Evolutionary conservation across 2,797 vertebrate genomes (phyloP).

Genomic region (Toxotes lorentzi): DNA sequence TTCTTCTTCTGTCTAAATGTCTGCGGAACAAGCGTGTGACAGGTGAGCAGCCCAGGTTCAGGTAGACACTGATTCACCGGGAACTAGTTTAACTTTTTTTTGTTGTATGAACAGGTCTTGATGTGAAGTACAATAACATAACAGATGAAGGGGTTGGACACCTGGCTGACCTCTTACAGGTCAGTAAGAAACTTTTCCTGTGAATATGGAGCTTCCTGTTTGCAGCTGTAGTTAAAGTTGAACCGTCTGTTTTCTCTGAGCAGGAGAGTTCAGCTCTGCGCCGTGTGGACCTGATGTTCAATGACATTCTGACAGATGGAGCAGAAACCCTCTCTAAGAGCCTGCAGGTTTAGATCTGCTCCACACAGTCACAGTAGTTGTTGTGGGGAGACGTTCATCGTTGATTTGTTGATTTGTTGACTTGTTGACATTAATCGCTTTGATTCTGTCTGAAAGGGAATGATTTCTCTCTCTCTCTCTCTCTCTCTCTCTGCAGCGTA

Average conservation of each 20-base stretch:
- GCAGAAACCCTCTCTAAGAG: conserved; percentile 87
- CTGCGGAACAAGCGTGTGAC: conserved; percentile 75
- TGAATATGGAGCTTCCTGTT: neutral
- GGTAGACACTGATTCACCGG: neutral
- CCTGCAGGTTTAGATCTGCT: conserved; percentile 81
- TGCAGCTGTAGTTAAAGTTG: neutral
- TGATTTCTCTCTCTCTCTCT: neutral
- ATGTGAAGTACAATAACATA: conserved; percentile 88
- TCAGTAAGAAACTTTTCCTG: conserved; percentile 33
- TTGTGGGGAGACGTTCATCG: too few relatives aligned
- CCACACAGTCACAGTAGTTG: too few relatives aligned
- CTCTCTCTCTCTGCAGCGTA: conserved; percentile 78
- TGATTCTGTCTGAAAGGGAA: neutral
- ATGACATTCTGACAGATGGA: conserved; percentile 87
- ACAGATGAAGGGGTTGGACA: conserved; percentile 84
- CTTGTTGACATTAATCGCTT: too few relatives aligned
- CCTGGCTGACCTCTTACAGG: conserved; percentile 87
- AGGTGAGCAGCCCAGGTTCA: conserved; percentile 74
- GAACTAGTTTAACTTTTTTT: too few relatives aligned
- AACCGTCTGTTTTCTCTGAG: neutral
- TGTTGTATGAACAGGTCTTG: conserved; percentile 82
- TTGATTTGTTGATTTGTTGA: too few relatives aligned
- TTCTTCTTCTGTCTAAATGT: conserved; percentile 77
- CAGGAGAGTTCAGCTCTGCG: conserved; percentile 73
- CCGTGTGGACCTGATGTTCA: conserved; percentile 91